Base-by-base conservation (phyloP, 2,113 vertebrate species). In the Caranx melampygus region DNA sequence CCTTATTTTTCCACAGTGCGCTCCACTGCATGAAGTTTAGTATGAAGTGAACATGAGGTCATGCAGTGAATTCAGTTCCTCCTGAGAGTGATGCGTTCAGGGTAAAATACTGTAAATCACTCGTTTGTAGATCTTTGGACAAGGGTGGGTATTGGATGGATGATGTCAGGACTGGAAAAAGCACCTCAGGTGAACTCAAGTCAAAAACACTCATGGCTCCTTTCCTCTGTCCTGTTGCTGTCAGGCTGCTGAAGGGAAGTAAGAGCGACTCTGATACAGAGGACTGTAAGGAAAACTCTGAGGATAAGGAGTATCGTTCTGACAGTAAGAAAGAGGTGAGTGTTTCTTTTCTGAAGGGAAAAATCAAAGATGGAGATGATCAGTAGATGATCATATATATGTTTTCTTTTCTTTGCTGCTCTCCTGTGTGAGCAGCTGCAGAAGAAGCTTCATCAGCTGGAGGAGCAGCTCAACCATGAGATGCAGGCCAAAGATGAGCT, bases 401-500 rank as follows among this genome's bases (percentile, higher is more conserved):
- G 1, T 26, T 26, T 26, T 26, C 26, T 47, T 72, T 65, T 16
- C 2, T 18, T 12, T 62, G 47, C 13, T 57, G 33, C 1, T 34
- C 14, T 13, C 26, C 13, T 45, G 21, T 67, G 86, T 77, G 80
- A 78, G 71, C 94, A 98, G 94, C 95, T 97, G 85, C 96, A 96
- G 92, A 97, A 96, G 89, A 97, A 96, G 81, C 16, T 98, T 37
- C 91, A 92, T 75, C 95, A 94, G 71, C 90, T 98, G 83, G 96
- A 99, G 92, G 97, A 98, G 82, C 94, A 97, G 72, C 95, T 98
- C 72, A 94, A 94, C 87, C 95, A 94, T 88, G 98, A 99, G 92
- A 93, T 96, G 72, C 97, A 98, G 95, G 95, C 96, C 94, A 99
- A 96, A 95, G 96, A 99, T 62, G 97, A 98, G 72, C 92, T 99